Percentiles rank a stretch among this genome's conserved stretches.
These are phyloP conservation scores for Brachionichthys hirsutus DNA, from an alignment of 2,113 vertebrate genomes.

Conservation along the genomic window DNA sequence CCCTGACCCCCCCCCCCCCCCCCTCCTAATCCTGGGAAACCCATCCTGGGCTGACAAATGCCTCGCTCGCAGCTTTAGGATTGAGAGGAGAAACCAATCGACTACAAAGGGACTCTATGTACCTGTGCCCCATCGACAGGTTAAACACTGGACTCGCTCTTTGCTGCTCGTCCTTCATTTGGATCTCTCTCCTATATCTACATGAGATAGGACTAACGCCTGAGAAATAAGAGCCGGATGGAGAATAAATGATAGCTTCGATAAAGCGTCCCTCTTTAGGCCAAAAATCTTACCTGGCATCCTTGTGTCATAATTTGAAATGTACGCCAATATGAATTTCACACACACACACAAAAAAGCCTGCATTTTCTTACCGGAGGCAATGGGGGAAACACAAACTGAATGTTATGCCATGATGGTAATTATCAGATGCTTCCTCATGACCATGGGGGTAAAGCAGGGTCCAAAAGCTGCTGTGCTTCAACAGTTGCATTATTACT, in stretches of 20 bases:
- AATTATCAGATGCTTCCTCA: conserved; percentile 8
- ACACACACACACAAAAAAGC: too few species aligned
- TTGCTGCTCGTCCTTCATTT: conserved; percentile 17
- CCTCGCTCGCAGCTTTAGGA: conserved; percentile 42
- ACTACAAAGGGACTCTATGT: conserved; percentile 13
- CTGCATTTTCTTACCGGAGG: too few species aligned
- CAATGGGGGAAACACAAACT: conserved; percentile 8
- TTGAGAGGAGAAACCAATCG: conserved; percentile 21
- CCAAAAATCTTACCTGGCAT: too few species aligned
- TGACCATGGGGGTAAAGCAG: conserved; percentile 18
- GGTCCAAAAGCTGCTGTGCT: conserved; percentile 14
- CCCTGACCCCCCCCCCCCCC: conserved; percentile 68
- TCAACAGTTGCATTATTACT: conserved; percentile 21
- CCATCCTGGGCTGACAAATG: conserved; percentile 51
- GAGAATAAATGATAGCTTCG: not conserved
- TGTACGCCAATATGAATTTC: too few species aligned
- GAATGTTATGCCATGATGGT: conserved; percentile 3
- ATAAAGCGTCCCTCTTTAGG: too few species aligned
- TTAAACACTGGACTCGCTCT: conserved; percentile 31
- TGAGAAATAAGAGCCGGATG: conserved; percentile 1
- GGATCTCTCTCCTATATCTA: conserved; percentile 22
- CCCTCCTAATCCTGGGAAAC: conserved; percentile 64
- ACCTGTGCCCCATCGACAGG: conserved; percentile 19
- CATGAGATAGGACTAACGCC: conserved; percentile 13
- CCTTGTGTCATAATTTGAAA: too few species aligned